Evolutionary conservation across 1,140 invertebrate species (phyloP), one percentile per base, ranked within the genome.

Genomic region (Drosophila repletoides): DNA sequence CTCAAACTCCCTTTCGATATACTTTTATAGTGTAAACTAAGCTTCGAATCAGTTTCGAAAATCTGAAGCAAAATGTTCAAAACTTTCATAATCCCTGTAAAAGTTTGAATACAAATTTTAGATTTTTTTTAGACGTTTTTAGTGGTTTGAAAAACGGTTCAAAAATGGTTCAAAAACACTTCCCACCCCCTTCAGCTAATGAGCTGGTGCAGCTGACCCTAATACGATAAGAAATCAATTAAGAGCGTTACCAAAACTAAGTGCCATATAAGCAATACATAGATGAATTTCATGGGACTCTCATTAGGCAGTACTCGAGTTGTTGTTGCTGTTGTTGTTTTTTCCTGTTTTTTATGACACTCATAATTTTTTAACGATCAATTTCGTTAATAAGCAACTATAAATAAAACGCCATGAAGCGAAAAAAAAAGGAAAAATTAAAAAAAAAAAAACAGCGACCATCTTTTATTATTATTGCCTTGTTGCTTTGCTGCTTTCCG

Each of bases 361-460:
- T 60, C 71, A 51, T 60, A 56, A 70, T 59, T 61, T 66, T 77
- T 77, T 77, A 77, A 84, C 74, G 74, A 84, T 73, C 70, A 73
- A 81, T 84, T 81, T 70, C 36, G 65, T 84, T 81, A 81, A 83
- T 76, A 81, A 81, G 77, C 68, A 45, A 53, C 68, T 68, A 81
- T 83, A 75, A 83, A 81, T 72, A 76, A 46, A 53, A 38, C 59
- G 29, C 26, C 26, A 43, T 24, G 19, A 21, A 15, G 31, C 26
- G 21, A 40, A 59, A 40, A 48, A 58, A 36, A 34, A 53, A 56
- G 12, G 45, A 56, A 31, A 34, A 26, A 6, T 15, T 1, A 14
- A 24, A 12, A 38, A 17, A 21, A 40, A 53, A 58, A 34, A 29
- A 40, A 31, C 14, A 67, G 24, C 41, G 26, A 38, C 46, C 53